A percentile compares a stretch with the other conserved stretches of the same genome.
Evolutionary conservation across 2,113 vertebrate genomes (phyloP).

Genomic region (Epinephelus lanceolatus): DNA sequence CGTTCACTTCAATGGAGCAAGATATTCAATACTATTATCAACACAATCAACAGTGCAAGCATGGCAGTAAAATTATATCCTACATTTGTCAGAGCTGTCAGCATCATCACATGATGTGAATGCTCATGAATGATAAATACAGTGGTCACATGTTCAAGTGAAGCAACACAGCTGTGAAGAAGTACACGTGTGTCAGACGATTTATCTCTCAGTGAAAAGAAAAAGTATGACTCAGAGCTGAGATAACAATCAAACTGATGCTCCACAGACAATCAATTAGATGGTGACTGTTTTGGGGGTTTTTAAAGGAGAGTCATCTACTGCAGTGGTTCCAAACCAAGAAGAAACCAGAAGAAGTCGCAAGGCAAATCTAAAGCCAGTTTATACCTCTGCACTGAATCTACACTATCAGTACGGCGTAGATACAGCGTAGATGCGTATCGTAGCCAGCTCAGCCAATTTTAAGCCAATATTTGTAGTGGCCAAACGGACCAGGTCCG

Average conservation of each 20-base stretch:
- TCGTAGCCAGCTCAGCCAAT: too few species aligned
- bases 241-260: slow-evolving; percentile 38
- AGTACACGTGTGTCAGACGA: background rate
- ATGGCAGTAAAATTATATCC: slow-evolving; percentile 46
- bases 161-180: background rate
- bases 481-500: too few species aligned
- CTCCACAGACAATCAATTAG: slow-evolving; percentile 1
- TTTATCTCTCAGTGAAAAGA: slow-evolving; percentile 24
- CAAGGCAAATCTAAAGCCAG: background rate
- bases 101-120: background rate
- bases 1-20: slow-evolving; percentile 65
- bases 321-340: background rate
- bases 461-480: too few species aligned
- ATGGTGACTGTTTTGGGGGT: background rate
- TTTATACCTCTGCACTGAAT: too few species aligned
- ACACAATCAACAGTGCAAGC: slow-evolving; percentile 71
- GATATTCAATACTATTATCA: slow-evolving; percentile 37
- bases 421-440: too few species aligned
- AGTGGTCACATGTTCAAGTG: slow-evolving; percentile 9
- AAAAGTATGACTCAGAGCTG: slow-evolving; percentile 57
- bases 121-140: slow-evolving; percentile 21
- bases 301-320: background rate
- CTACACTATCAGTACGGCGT: too few species aligned
- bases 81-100: slow-evolving; percentile 32
- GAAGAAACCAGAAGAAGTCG: background rate